Conservation (phyloP, 2,888 invertebrate genomes). For the Aelia acuminata region DNA sequence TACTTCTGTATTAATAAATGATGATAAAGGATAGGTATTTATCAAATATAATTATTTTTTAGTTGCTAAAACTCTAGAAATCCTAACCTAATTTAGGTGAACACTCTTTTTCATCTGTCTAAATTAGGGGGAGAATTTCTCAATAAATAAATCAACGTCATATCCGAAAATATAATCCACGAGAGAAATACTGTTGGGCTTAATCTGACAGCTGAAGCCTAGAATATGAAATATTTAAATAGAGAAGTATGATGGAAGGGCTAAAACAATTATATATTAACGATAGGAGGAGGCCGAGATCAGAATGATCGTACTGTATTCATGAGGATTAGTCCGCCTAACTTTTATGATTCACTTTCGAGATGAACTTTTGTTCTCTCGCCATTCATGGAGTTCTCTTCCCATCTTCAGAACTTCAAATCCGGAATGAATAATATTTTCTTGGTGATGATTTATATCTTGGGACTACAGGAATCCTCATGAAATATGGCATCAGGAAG, state of each 20-base stretch:
- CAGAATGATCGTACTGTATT: neutral
- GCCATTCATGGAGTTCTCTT: neutral
- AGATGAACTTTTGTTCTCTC: neutral
- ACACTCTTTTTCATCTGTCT: neutral
- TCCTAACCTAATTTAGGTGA: neutral
- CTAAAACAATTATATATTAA: constrained; percentile 23
- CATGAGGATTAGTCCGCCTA: neutral
- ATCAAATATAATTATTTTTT: too few relatives aligned
- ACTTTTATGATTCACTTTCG: neutral
- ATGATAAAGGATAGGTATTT: too few relatives aligned
- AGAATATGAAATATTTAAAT: neutral
- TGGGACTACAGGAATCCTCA: too few relatives aligned
- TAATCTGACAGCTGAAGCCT: neutral
- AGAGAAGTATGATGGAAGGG: neutral
- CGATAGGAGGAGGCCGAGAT: neutral
- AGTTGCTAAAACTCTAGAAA: too few relatives aligned
- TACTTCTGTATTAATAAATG: too few relatives aligned
- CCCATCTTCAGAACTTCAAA: neutral
- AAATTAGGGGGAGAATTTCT: neutral
- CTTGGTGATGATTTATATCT: neutral
- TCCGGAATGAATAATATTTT: neutral
- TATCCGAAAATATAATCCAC: neutral
- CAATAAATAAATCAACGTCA: neutral
- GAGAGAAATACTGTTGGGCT: neutral
- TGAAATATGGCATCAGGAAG: too few relatives aligned